Base-by-base conservation (phyloP, 2,797 vertebrate genomes). In the Falco rusticolus region DNA sequence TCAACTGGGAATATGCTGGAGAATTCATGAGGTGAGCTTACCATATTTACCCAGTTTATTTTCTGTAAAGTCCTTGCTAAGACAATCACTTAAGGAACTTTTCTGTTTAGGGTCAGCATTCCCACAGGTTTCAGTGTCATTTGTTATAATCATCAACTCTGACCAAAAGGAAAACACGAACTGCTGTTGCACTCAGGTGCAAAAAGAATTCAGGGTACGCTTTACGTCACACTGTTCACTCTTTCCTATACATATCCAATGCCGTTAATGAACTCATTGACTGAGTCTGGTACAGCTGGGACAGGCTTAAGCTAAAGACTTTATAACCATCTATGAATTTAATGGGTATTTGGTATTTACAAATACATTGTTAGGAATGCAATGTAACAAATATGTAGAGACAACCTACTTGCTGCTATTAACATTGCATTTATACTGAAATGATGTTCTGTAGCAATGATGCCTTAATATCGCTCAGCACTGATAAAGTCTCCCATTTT, bases 381-480 rank as follows among this genome's bases (percentile, higher is more conserved):
- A 65, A 84, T 82, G 26, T 77, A 90, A 69, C 21, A 33, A 16
- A 48, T 14, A 20, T 47, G 71, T n/a, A 83, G 21, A 84, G 39
- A 74, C 33, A 29, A 39, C 47, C 26, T 76, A 54, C 61, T 57
- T 45, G 5, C 4, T 90, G 11, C 15, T 90, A 48, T 90, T 77
- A 78, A 77, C 90, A 76, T 45, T 68, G 10, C 21, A 17, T 21
- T 79, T 29, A 57, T 71, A 51, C 12, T 56, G n/a, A 89, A 84
- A 51, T 33, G 0, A 47, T 0, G 0, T 47, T 71, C 24, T 80
- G 2, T 33, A 71, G 34, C 29, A 61, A 43, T 5, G 6, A n/a
- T n/a, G 9, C 5, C 57, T 71, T 71, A 60, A 10, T 78, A 60
- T 64, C 7, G 13, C 18, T 37, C 31, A 60, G 3, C 10, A 31